Evolutionary conservation across 2,113 vertebrate genomes (phyloP), one percentile per base, ranked within the genome.

Genomic region (Hippocampus comes): DNA sequence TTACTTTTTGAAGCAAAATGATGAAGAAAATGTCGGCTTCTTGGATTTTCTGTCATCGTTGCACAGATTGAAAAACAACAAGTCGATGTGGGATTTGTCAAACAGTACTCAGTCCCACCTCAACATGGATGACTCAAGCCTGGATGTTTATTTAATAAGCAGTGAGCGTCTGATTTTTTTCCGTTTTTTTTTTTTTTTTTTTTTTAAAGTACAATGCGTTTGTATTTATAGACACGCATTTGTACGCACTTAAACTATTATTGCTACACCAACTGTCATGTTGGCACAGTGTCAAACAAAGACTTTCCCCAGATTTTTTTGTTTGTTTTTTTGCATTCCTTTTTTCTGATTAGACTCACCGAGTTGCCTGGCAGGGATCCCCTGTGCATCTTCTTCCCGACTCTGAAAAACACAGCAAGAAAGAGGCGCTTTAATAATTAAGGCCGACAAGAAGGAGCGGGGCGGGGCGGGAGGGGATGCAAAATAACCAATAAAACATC

Each of bases 401-500:
- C 76, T 88, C 92, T 93, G 88, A 76, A 87, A 66, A 86, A 77
- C 72, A 89, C 12, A 88, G 56, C 75, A 56, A 61, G 59, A 61
- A 34, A 61, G 27, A 84, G 42, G 69, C 4, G 18, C 66, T 73
- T 75, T 68, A 70, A 81, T 76, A 55, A 84, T 77, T 68, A 43
- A 9, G 74, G 34, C 21, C 42, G 49, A 42, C 53, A 56, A 56
- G 21, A 56, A 15, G 3, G 21, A n/a, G 21, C 9, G 9, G 49
- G 18, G 18, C 2, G 49, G 5, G 49, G 17, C 17, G 49, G 18
- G 67, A 25, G 27, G 48, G 55, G 6, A 60, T 20, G 17, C 55
- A 68, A n/a, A 73, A 60, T 65, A 55, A 72, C 41, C 6, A 60
- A 61, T 49, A 65, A 21, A 66, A 46, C 9, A 8, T 78, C 71